Percentiles rank a stretch among this genome's conserved stretches.
These are phyloP conservation scores for Candidula unifasciata DNA, from an alignment of 2,888 invertebrate species.

Conservation along the genomic window DNA sequence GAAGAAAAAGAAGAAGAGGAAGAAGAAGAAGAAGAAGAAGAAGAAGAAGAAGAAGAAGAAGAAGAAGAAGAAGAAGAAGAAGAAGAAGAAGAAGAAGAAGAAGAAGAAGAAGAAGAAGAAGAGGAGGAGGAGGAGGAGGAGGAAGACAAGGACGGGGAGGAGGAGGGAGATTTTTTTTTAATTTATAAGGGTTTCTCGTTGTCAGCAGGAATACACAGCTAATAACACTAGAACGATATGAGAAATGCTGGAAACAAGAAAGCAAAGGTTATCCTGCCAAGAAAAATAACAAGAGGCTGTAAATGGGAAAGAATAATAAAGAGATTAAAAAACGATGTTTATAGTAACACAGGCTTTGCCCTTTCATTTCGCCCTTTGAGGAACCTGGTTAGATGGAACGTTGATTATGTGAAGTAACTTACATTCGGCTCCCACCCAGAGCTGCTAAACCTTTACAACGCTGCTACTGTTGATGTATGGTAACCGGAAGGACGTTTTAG, in stretches of 20 bases:
- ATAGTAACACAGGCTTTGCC: too few species aligned
- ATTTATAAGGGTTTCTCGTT: too few species aligned
- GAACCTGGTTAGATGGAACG: too few species aligned
- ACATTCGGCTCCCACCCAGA: too few species aligned
- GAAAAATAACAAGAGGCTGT: background rate
- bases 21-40: constrained; percentile 2
- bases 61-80: background rate
- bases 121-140: background rate
- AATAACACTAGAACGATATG: too few species aligned
- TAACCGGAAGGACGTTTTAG: background rate
- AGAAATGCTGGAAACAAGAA: background rate
- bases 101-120: background rate
- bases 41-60: background rate
- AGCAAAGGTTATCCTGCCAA: background rate
- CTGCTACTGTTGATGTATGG: background rate
- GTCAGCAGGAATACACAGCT: too few species aligned
- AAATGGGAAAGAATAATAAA: background rate
- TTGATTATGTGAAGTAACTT: too few species aligned
- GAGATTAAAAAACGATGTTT: background rate
- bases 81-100: constrained; percentile 2
- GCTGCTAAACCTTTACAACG: too few species aligned
- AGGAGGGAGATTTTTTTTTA: too few species aligned
- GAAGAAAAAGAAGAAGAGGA: background rate
- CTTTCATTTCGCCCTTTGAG: too few species aligned
- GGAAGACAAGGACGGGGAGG: too few species aligned